Evolutionary conservation across 2,888 invertebrate species (phyloP), one percentile per base, ranked within the genome.

Genomic region (Cryptus armator): DNA sequence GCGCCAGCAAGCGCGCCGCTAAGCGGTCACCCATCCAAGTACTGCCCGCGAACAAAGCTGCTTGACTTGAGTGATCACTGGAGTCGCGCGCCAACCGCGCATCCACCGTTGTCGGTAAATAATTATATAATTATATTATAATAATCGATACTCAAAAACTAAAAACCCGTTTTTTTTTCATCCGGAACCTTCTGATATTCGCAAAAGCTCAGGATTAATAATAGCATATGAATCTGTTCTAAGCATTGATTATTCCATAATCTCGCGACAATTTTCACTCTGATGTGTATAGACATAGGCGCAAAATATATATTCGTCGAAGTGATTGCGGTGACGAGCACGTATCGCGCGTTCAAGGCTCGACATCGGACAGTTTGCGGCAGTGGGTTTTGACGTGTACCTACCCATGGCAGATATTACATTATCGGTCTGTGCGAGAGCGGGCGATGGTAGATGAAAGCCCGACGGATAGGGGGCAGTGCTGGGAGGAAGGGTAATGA

Each of bases 401-500:
- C 84, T 71, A 71, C 81, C 84, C 37, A 79, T 84, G 84, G 86
- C 86, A 84, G 86, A 87, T 87, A 89, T 88, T 87, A 85, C 85
- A 89, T 88, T 86, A 89, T 86, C 86, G 84, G 79, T 59, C 59
- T 81, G 80, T 72, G 79, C 78, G 59, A 64, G 67, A 64, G 67
- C 51, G 56, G 46, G 84, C 62, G 56, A 53, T 77, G 66, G 46
- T 56, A 59, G 46, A 32, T 51, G 64, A 72, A 9, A 37, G 46
- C n/a, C 16, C 32, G 51, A 48, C 62, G 19, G 44, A 32, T 46
- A 53, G 53, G 71, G 76, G 44, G 24, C 48, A 56, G 46, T n/a
- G 14, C 59, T 16, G 56, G 16, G 59, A 14, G 75, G 67, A 59
- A 44, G 44, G 80, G 83, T 87, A 87, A 87, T 86, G 87, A 86